Percentiles rank a stretch among this genome's conserved stretches.
Conservation (phyloP, 2,797 vertebrate genomes). For the Clamator glandarius region DNA sequence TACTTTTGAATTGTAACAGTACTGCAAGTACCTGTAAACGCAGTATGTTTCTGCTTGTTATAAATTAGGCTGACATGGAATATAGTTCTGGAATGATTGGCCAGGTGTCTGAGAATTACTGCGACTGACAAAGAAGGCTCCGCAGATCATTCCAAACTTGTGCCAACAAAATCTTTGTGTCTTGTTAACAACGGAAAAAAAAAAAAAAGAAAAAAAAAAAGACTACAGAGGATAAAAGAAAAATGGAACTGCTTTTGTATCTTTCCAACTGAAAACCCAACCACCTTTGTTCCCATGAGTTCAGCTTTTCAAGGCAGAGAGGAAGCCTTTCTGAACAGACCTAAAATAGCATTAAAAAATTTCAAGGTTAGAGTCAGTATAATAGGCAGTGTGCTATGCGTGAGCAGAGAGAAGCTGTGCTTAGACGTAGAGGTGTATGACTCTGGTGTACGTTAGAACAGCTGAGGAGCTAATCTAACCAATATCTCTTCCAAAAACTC, state of each 20-base stretch:
- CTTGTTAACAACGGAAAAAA: neutral
- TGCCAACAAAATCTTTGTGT: neutral
- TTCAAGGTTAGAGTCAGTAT: slow-evolving; percentile 35
- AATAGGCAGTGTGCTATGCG: neutral
- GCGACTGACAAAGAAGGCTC: neutral
- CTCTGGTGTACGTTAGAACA: neutral
- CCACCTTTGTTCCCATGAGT: slow-evolving; percentile 5
- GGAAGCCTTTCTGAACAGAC: slow-evolving; percentile 17
- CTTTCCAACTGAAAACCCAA: slow-evolving; percentile 10
- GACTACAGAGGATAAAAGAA: slow-evolving; percentile 15
- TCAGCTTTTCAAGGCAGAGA: slow-evolving; percentile 19
- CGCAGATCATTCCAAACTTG: neutral
- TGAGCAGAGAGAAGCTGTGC: neutral
- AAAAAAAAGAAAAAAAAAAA: neutral
- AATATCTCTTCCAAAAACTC: neutral
- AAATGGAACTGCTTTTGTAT: neutral
- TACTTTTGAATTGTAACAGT: neutral
- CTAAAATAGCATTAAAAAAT: slow-evolving; percentile 24
- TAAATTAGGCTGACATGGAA: slow-evolving; percentile 2
- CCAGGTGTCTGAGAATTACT: neutral
- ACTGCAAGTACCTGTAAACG: neutral
- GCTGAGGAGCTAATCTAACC: neutral
- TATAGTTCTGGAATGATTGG: neutral
- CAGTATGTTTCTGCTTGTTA: neutral
- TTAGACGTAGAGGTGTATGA: neutral